phyloP scores from a whole-genome alignment of 2,888 invertebrate species.

The Macropis europaea region DNA sequence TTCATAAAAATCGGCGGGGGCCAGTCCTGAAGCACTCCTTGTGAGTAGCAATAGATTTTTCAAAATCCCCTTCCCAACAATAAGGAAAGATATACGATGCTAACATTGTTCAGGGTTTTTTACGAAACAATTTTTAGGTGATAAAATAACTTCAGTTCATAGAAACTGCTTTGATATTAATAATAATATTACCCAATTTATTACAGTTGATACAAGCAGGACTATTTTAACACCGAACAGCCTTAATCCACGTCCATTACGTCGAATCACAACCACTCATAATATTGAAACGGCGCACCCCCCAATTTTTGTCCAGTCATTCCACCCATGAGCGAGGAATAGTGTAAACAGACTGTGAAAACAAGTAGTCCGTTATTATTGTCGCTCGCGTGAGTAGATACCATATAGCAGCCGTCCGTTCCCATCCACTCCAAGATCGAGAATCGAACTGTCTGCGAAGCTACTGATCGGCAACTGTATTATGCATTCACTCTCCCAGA shows the following conservation, averaged over 20 bases:
- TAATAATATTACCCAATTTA: not conserved
- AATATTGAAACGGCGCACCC: not conserved
- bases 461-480: slow-evolving; percentile 55
- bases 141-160: too few species aligned
- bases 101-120: too few species aligned
- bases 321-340: too few species aligned
- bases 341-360: slow-evolving; percentile 1
- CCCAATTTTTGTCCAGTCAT: slow-evolving; percentile 16
- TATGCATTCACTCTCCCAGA: slow-evolving; percentile 68
- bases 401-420: slow-evolving; percentile 26
- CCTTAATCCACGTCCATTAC: not conserved
- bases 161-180: not conserved
- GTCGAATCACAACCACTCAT: not conserved
- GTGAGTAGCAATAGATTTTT: too few species aligned
- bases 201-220: not conserved
- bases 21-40: too few species aligned
- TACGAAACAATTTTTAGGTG: too few species aligned
- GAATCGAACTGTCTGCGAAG: slow-evolving; percentile 31
- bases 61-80: too few species aligned
- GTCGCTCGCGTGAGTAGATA: slow-evolving; percentile 14
- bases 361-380: slow-evolving; percentile 20
- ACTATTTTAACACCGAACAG: not conserved
- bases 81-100: too few species aligned
- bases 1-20: too few species aligned
- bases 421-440: slow-evolving; percentile 26